phyloP scores from a whole-genome alignment of 2,888 invertebrate species.

The Lepidocyrtinus sp. region DNA sequence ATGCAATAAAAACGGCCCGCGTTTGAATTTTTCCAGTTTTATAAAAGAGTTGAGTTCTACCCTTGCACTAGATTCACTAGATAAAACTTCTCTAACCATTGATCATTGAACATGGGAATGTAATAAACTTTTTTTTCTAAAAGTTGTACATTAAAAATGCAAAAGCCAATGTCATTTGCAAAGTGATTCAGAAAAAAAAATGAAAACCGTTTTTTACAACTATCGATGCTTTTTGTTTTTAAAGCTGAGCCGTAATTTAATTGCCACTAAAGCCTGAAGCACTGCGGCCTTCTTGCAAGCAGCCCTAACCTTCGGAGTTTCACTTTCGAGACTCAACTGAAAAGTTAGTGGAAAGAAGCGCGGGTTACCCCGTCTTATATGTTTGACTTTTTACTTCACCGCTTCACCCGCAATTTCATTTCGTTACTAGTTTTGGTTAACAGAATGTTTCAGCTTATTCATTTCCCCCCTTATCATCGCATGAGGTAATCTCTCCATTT shows the following conservation, averaged over 20 bases:
- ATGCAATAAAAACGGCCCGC: too few species aligned
- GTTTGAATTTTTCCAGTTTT: not conserved
- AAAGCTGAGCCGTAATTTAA: conserved; percentile 9
- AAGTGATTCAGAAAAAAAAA: not conserved
- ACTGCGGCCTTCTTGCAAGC: conserved; percentile 32
- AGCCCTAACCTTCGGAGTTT: conserved; percentile 50
- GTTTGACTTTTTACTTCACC: conserved; percentile 35
- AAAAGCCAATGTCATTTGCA: conserved; percentile 34
- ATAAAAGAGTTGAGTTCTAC: conserved; percentile 19
- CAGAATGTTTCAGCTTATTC: conserved; percentile 30
- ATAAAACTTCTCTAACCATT: not conserved
- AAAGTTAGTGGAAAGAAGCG: conserved; percentile 32
- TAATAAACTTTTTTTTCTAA: conserved; percentile 7
- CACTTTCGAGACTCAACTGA: conserved; percentile 55
- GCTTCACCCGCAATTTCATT: conserved; percentile 17
- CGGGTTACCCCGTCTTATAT: not conserved
- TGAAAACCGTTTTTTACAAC: conserved; percentile 6
- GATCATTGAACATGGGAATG: conserved; percentile 23
- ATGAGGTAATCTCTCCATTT: conserved; percentile 40
- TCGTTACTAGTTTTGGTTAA: conserved; percentile 38
- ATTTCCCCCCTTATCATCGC: not conserved
- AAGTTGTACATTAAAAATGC: conserved; percentile 24
- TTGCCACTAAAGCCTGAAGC: not conserved
- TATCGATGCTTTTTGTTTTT: not conserved
- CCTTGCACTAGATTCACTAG: conserved; percentile 40